Percentiles rank a stretch among this genome's conserved stretches.
phyloP scores from a whole-genome alignment of 2,113 vertebrate species.

The Pelmatolapia mariae region DNA sequence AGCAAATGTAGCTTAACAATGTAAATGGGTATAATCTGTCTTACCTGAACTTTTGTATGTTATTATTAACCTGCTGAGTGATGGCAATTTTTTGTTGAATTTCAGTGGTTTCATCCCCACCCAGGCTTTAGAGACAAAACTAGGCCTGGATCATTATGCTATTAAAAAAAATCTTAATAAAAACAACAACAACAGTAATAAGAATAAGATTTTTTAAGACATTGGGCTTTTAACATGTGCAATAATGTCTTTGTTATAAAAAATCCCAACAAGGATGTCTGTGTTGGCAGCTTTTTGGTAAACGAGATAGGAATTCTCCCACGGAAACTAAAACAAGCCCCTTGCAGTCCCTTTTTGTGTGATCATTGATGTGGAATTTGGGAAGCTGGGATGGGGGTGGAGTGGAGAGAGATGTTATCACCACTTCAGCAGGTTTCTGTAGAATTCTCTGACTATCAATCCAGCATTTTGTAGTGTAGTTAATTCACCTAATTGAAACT shows the following conservation, averaged over 20 bases:
- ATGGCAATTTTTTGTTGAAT: background rate
- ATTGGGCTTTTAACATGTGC: background rate
- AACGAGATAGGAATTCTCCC: constrained; percentile 32
- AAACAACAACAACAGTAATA: background rate
- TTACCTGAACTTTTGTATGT: background rate
- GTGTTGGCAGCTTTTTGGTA: background rate
- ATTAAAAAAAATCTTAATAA: background rate
- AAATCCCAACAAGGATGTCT: background rate
- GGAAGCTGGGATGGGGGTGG: background rate
- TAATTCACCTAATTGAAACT: background rate
- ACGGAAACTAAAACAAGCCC: constrained; percentile 30
- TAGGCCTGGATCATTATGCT: background rate
- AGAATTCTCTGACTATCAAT: background rate
- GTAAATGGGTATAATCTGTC: background rate
- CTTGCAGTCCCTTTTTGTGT: constrained; percentile 17
- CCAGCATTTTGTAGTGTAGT: background rate
- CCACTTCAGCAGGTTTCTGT: background rate
- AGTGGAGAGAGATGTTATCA: background rate
- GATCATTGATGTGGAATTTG: constrained; percentile 54
- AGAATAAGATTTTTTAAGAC: rapidly evolving
- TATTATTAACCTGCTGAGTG: background rate
- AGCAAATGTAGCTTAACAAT: background rate
- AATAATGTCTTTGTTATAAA: background rate
- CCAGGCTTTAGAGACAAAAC: background rate
- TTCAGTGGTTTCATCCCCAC: background rate